Evolutionary conservation across 1,140 invertebrate genomes (phyloP), one percentile per base, ranked within the genome.

Genomic region (Planococcus citri): DNA sequence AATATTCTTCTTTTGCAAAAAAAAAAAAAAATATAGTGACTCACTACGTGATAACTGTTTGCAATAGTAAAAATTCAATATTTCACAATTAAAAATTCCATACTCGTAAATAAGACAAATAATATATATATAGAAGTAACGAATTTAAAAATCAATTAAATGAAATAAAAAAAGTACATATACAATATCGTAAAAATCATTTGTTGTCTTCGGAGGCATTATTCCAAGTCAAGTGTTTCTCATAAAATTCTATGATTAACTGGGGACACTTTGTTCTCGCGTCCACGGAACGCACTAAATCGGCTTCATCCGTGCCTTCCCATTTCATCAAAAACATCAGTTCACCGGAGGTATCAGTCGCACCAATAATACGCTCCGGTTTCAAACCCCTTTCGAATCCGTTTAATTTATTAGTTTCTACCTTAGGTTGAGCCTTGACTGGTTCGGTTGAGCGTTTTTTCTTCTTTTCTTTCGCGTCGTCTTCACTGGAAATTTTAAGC

Each of bases 291-390:
- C 88, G 83, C 17, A 92, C 87, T 38, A 92, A 78, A 79, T 92
- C 89, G 8, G 89, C 89, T 78, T 91, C 88, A 75, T 90, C 86
- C 69, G 86, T 88, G 72, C 88, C 88, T 27, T 68, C 27, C 70
- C 94, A 98, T 79, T 97, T 97, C 90, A 98, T 96, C 0, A 98
- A 81, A 78, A 97, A 97, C 92, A 97, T 95, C 0, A 98, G 78
- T 78, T 96, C 91, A 0, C 94, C 95, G 69, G 88, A 91, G 22
- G 92, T 93, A 77, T 97, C 94, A 72, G 95, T 97, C 10, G 94
- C 94, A 27, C 91, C 94, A 76, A 97, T 92, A 71, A 97, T 96
- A 77, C 91, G 90, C 74, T 97, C 94, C 1, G 94, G 92, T 69
- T 94, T 89, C 9, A 96, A 79, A 10, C 91, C 91, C 74, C 92